These are phyloP conservation scores for Papilio demoleus DNA, from an alignment of 2,888 invertebrate species.

Conservation along the genomic window DNA sequence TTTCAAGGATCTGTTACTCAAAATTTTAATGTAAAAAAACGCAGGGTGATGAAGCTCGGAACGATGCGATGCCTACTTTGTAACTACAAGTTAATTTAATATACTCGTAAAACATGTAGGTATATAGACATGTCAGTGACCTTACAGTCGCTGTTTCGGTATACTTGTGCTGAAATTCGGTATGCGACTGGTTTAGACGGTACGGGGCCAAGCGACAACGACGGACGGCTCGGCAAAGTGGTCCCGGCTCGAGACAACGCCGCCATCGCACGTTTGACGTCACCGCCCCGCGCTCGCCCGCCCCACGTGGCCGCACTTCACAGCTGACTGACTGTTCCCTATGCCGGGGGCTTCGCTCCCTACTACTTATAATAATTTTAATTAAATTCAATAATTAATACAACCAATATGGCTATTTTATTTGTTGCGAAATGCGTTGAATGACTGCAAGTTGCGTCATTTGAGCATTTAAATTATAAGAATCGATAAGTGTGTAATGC, in stretches of 20 bases:
- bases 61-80: constrained; percentile 26
- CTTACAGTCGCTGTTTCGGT: constrained; percentile 69
- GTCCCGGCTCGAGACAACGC: constrained; percentile 51
- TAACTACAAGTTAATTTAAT: constrained; percentile 42
- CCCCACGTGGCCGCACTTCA: constrained; percentile 69
- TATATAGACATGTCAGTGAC: constrained; percentile 70
- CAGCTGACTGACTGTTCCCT: constrained; percentile 55
- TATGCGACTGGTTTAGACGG: constrained; percentile 71
- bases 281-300: constrained; percentile 53
- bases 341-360: constrained; percentile 27
- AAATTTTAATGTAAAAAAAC: constrained; percentile 5
- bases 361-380: too few species aligned
- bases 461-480: constrained; percentile 2
- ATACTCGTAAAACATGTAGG: constrained; percentile 50
- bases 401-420: too few species aligned
- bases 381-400: too few species aligned
- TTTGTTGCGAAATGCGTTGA: not conserved
- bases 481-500: constrained; percentile 30
- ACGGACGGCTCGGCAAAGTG: constrained; percentile 35
- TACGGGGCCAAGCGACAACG: constrained; percentile 53
- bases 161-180: constrained; percentile 72
- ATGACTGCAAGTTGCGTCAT: constrained; percentile 23
- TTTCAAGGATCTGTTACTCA: too few species aligned
- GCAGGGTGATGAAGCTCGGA: constrained; percentile 32
- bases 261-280: constrained; percentile 60